Conservation (phyloP, 2,888 invertebrate species). For the Cantharis nigra region DNA sequence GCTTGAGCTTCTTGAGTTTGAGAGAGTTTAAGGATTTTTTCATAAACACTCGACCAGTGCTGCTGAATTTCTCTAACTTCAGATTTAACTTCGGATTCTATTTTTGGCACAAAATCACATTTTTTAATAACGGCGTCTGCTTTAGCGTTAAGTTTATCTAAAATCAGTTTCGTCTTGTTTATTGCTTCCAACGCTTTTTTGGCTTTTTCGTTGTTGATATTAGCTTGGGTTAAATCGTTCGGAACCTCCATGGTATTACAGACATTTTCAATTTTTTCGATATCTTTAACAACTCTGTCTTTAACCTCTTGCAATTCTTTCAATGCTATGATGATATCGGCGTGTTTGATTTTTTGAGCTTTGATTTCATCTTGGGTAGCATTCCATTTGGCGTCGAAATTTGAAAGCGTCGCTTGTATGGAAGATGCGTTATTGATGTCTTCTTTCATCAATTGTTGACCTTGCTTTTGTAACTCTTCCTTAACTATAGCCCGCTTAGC, state of each 20-base stretch:
- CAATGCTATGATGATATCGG: slow-evolving; percentile 72
- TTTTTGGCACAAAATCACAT: slow-evolving; percentile 69
- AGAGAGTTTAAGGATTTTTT: slow-evolving; percentile 71
- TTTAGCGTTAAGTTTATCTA: slow-evolving; percentile 80
- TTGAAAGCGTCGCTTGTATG: slow-evolving; percentile 78
- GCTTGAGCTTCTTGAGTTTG: slow-evolving; percentile 86
- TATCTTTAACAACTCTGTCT: slow-evolving; percentile 70
- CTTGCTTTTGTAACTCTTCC: slow-evolving; percentile 78
- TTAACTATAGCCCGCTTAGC: slow-evolving; percentile 67
- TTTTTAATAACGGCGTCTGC: slow-evolving; percentile 73
- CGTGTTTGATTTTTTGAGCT: slow-evolving; percentile 75
- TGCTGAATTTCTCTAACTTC: slow-evolving; percentile 67
- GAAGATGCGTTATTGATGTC: slow-evolving; percentile 79
- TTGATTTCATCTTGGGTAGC: slow-evolving; percentile 74
- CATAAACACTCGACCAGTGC: slow-evolving; percentile 73
- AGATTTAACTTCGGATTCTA: slow-evolving; percentile 64
- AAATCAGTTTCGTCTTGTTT: slow-evolving; percentile 72
- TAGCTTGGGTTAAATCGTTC: slow-evolving; percentile 74
- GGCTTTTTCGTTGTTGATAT: slow-evolving; percentile 71
- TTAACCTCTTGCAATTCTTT: slow-evolving; percentile 76
- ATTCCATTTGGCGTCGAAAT: slow-evolving; percentile 82
- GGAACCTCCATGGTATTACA: slow-evolving; percentile 69
- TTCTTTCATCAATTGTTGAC: slow-evolving; percentile 77
- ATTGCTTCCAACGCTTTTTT: slow-evolving; percentile 76
- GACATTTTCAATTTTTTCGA: slow-evolving; percentile 70